Evolutionary conservation across 2,888 invertebrate genomes (phyloP), one percentile per base, ranked within the genome.

Genomic region (Brenthis hecate): DNA sequence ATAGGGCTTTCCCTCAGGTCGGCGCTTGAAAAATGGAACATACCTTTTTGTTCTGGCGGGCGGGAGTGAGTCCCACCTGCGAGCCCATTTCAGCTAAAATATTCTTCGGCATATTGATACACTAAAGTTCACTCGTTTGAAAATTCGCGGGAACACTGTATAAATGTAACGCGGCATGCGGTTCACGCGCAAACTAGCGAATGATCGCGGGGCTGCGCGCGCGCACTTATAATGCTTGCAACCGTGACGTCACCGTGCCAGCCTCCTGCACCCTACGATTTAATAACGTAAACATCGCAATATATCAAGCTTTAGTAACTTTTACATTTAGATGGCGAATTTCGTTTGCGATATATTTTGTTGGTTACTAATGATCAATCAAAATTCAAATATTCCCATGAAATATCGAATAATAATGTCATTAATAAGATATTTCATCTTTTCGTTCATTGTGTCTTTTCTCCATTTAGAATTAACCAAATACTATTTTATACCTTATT

Each of bases 31-130:
- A 56, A 53, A 23, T 36, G 57, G 3, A 13, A 75, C 86, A 74
- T 79, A 91, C 92, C 88, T 88, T 91, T 76, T 87, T 87, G 72
- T 86, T 83, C 67, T 89, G 91, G 14, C 91, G 78, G 66, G 83
- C 84, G 56, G 89, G 86, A 32, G 92, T 92, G 70, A 92, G 83
- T 73, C 91, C 91, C 85, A 91, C 92, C 77, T 91, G 92, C 83
- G 92, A 92, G 80, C 92, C 92, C 92, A 92, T 90, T 79, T 92
- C 92, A 50, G 90, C 91, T 77, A 91, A 80, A 65, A 92, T 89
- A 75, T 91, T 91, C 78, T 89, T 91, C 81, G 92, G 87, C 92
- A 92, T 92, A 73, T 83, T 89, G 83, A 51, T 77, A 72, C 88
- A 87, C 86, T 80, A 74, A 63, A 77, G 76, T 67, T 69, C 72